Base-by-base conservation (phyloP, 2,888 invertebrate genomes). In the Eledona agricola region DNA sequence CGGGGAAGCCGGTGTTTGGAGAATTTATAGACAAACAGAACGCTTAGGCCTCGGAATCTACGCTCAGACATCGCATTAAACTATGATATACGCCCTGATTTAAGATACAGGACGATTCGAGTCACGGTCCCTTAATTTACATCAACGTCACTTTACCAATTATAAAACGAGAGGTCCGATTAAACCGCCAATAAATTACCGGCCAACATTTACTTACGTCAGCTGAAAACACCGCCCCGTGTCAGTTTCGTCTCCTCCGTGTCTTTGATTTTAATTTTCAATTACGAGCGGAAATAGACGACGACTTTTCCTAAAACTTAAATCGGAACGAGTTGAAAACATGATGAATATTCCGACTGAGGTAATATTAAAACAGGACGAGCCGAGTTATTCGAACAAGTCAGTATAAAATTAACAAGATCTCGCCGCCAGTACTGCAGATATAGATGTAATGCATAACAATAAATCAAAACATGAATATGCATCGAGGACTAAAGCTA, bases 321-420 rank as follows among this genome's bases (percentile, higher is more conserved):
- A 42, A 42, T 42, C 42, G 22, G 15, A 42, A 42, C 51, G 43
- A 45, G 43, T 54, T 42, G 42, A 57, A 50, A 55, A 58, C 55
- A 82, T 81, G 82, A 82, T 82, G 82, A 77, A 78, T 78, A 81
- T 82, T 59, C 59, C 81, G 81, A 81, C 79, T 80, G 43, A 51
- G 52, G 51, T 49, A 42, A 40, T 52, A 47, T 58, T 52, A 52
- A 57, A 54, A 57, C 35, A 37, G 22, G 50, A 55, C 37, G 38
- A 38, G 11, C 35, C 40, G 16, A 12, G 32, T 47, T 46, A 54
- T 47, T 51, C 45, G 56, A 50, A 55, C 46, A 45, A 56, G 25
- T 51, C 54, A 16, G 53, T 59, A 55, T 57, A 59, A 55, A 57
- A 59, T 63, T 65, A 65, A 62, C 65, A 60, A 60, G 60, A 60